phyloP scores from a whole-genome alignment of 2,888 invertebrate genomes.

The Tiliacea citrago region DNA sequence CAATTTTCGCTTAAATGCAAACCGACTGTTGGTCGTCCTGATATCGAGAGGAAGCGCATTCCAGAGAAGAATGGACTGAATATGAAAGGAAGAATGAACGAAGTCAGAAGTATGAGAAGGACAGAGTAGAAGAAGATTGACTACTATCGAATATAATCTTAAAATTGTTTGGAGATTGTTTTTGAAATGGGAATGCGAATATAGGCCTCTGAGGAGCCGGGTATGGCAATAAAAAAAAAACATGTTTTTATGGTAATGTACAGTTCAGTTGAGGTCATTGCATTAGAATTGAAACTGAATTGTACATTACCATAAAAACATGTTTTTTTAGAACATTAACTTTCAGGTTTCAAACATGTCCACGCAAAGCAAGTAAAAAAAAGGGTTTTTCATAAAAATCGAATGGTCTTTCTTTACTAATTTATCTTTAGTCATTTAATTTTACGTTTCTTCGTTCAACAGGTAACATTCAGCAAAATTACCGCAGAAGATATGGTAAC shows the following conservation, averaged over 20 bases:
- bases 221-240: neutral
- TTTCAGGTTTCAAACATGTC: neutral
- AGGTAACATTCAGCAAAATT: constrained; percentile 3
- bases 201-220: too few relatives aligned
- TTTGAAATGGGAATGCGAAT: neutral
- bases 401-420: neutral
- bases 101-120: too few relatives aligned
- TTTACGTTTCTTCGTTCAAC: neutral
- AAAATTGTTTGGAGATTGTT: neutral
- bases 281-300: too few relatives aligned
- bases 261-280: neutral
- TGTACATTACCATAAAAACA: too few relatives aligned
- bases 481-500: neutral
- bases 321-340: neutral
- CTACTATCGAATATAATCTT: constrained; percentile 1
- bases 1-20: too few relatives aligned
- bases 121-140: too few relatives aligned
- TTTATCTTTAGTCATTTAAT: neutral
- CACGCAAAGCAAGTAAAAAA: neutral
- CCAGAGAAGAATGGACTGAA: too few relatives aligned
- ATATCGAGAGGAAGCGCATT: too few relatives aligned
- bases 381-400: neutral
- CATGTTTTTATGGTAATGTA: neutral
- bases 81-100: too few relatives aligned
- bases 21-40: too few relatives aligned